These are phyloP conservation scores for Melanotaenia parkinsoni DNA, from an alignment of 2,797 vertebrate species.

Conservation along the genomic window DNA sequence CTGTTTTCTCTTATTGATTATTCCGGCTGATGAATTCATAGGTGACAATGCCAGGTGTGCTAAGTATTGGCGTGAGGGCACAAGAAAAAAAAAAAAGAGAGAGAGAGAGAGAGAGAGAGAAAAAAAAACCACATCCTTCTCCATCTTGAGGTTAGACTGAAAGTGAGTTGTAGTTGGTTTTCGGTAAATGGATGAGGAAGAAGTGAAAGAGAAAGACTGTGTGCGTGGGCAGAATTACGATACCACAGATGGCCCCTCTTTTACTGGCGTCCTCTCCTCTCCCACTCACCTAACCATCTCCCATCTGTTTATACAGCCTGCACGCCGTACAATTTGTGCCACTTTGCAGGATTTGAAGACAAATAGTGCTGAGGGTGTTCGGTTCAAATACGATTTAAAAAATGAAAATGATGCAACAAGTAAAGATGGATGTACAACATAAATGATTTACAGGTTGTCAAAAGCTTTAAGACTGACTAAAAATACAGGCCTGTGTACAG, in stretches of 20 bases:
- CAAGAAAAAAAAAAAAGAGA: neutral
- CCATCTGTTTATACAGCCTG: slow-evolving; percentile 48
- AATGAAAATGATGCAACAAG: slow-evolving; percentile 21
- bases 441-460: slow-evolving; percentile 1
- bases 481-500: neutral
- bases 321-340: slow-evolving; percentile 27
- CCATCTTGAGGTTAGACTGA: slow-evolving; percentile 23
- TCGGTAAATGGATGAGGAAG: slow-evolving; percentile 27
- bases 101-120: neutral
- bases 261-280: slow-evolving; percentile 60
- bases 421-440: neutral
- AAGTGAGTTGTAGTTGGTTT: slow-evolving; percentile 21
- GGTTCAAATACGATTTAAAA: neutral
- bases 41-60: neutral
- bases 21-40: slow-evolving; percentile 29
- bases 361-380: neutral
- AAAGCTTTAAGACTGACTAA: slow-evolving; percentile 3
- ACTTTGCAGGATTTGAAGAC: slow-evolving; percentile 9
- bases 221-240: slow-evolving; percentile 69
- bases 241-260: slow-evolving; percentile 68
- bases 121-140: neutral
- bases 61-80: slow-evolving; percentile 7
- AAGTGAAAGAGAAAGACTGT: slow-evolving; percentile 32
- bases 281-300: slow-evolving; percentile 59
- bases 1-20: slow-evolving; percentile 30